phyloP scores from a whole-genome alignment of 2,113 vertebrate genomes.

The Falcunculus frontatus region DNA sequence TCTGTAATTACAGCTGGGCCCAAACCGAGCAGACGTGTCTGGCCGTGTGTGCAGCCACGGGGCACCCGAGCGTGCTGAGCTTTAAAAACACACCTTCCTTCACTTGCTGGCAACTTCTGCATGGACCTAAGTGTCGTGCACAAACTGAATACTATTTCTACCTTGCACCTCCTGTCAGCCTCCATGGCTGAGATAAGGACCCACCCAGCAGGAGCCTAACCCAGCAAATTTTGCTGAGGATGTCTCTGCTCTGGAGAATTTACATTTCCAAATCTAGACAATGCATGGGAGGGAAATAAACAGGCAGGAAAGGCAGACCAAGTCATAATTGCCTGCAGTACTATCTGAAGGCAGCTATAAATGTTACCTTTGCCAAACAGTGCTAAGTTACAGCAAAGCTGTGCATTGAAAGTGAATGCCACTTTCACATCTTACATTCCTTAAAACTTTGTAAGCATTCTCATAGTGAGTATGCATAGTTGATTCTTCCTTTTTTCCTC shows the following conservation, averaged over 20 bases:
- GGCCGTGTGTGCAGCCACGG: accelerated
- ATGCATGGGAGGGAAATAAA: background rate
- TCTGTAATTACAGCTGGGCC: background rate
- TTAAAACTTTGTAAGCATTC: background rate
- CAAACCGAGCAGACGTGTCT: background rate
- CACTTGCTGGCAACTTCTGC: background rate
- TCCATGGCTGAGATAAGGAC: background rate
- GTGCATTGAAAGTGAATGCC: background rate
- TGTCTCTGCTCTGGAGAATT: background rate
- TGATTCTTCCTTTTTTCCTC: background rate
- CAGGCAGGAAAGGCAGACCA: background rate
- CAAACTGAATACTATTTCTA: background rate
- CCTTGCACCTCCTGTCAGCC: background rate
- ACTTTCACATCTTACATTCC: background rate
- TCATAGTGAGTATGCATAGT: background rate
- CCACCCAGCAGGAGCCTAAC: background rate
- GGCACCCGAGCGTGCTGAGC: accelerated
- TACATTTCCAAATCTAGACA: background rate
- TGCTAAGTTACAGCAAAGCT: background rate
- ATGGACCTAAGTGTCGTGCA: accelerated
- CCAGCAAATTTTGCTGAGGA: background rate
- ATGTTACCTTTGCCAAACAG: background rate
- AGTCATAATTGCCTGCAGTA: background rate
- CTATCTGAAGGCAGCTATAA: background rate
- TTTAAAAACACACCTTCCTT: background rate